Evolutionary conservation across 2,888 invertebrate species (phyloP).

Genomic region (Ormyrus rosae): DNA sequence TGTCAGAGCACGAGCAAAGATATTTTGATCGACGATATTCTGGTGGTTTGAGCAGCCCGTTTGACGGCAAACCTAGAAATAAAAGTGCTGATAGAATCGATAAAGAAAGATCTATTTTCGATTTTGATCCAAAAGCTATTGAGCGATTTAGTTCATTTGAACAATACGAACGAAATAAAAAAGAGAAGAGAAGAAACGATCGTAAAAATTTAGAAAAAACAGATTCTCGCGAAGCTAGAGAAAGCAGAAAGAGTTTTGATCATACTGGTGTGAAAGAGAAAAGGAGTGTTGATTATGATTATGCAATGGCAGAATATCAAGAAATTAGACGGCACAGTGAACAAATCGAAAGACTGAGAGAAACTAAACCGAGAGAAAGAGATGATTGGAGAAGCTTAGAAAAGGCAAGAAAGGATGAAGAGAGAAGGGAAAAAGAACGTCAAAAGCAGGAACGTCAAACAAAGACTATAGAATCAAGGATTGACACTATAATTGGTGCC

Average conservation of each 20-base stretch:
- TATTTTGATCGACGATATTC: conserved; percentile 70
- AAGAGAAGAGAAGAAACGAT: conserved; percentile 60
- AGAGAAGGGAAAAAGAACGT: conserved; percentile 69
- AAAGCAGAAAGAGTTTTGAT: conserved; percentile 64
- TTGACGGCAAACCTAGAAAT: conserved; percentile 61
- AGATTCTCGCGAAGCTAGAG: conserved; percentile 60
- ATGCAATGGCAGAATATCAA: conserved; percentile 49
- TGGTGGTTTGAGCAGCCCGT: conserved; percentile 63
- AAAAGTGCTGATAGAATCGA: conserved; percentile 71
- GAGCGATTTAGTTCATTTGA: conserved; percentile 66
- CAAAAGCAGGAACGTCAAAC: conserved; percentile 46
- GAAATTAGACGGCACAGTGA: conserved; percentile 54
- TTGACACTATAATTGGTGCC: conserved; percentile 66
- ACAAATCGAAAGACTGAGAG: conserved; percentile 60
- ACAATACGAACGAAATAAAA: conserved; percentile 61
- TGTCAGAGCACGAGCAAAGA: conserved; percentile 66
- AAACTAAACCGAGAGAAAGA: conserved; percentile 70
- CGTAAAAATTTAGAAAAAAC: conserved; percentile 62
- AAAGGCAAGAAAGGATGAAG: conserved; percentile 71
- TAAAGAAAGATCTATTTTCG: conserved; percentile 66
- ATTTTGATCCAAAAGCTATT: conserved; percentile 70
- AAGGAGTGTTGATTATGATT: conserved; percentile 64
- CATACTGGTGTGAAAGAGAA: conserved; percentile 62
- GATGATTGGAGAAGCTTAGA: conserved; percentile 73
- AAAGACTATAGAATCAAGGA: conserved; percentile 63